Conservation (phyloP, 2,113 vertebrate genomes). For the Phaethornis superciliosus region DNA sequence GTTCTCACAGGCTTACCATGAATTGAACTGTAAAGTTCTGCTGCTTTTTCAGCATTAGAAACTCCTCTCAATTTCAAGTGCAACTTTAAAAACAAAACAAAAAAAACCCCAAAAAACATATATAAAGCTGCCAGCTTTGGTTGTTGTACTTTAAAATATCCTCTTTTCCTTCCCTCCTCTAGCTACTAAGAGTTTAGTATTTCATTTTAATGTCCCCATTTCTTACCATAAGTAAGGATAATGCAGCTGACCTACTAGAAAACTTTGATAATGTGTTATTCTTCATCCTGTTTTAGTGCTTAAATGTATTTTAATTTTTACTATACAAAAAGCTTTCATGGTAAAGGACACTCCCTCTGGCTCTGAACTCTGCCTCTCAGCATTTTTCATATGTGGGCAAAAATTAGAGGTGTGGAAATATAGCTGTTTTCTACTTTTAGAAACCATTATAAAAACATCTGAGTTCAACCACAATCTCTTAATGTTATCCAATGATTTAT, state of each 20-base stretch:
- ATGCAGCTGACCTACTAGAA: conserved; percentile 12
- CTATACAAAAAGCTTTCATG: conserved; percentile 26
- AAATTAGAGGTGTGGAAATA: not conserved
- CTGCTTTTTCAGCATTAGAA: conserved; percentile 20
- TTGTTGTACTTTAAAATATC: not conserved
- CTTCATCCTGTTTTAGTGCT: conserved; percentile 6
- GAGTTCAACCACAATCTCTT: conserved; percentile 29
- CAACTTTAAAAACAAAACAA: not conserved
- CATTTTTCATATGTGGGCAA: not conserved
- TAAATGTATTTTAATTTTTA: conserved; percentile 45
- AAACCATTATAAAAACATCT: conserved; percentile 8
- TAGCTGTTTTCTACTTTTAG: not conserved
- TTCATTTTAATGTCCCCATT: conserved; percentile 48
- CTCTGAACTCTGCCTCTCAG: not conserved
- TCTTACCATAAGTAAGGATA: conserved; percentile 17
- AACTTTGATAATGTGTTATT: conserved; percentile 8
- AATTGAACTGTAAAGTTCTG: not conserved
- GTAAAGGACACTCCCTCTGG: not conserved
- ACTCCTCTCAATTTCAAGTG: conserved; percentile 22
- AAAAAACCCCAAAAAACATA: too few species aligned
- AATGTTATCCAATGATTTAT: not conserved
- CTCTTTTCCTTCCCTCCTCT: not conserved
- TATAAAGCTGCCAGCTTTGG: not conserved
- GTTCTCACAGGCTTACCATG: not conserved
- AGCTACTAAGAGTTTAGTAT: not conserved